phyloP scores from a whole-genome alignment of 1,140 invertebrate genomes.

The Calliopsis andreniformis region DNA sequence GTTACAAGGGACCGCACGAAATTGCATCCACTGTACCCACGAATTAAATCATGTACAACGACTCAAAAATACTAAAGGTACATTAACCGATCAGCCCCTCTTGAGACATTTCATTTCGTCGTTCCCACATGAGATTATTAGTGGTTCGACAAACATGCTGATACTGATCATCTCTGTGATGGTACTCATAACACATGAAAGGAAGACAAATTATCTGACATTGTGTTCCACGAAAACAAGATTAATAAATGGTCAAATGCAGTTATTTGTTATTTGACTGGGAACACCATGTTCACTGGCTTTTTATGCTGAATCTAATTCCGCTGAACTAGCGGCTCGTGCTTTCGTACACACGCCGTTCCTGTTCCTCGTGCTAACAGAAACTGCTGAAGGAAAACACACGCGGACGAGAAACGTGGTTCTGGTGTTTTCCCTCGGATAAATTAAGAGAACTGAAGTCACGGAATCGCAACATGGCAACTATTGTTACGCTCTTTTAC shows the following conservation, averaged over 20 bases:
- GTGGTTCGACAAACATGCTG: not conserved
- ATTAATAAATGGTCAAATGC: not conserved
- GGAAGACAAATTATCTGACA: not conserved
- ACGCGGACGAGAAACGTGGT: not conserved
- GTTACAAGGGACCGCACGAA: too few species aligned
- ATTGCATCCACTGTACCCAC: too few species aligned
- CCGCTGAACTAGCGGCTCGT: conserved; percentile 6
- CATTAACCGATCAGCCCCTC: too few species aligned
- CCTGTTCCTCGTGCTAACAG: conserved; percentile 6
- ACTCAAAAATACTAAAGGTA: too few species aligned
- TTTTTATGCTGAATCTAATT: conserved; percentile 11
- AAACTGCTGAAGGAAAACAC: conserved; percentile 3
- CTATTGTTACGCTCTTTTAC: not conserved
- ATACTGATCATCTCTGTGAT: not conserved
- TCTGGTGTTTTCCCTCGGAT: not conserved
- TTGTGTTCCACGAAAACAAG: not conserved
- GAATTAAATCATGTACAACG: too few species aligned
- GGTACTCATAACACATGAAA: not conserved
- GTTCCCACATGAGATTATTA: too few species aligned
- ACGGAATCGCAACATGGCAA: not conserved
- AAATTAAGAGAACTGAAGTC: not conserved
- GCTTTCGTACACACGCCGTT: not conserved
- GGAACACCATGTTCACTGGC: not conserved
- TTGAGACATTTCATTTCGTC: too few species aligned
- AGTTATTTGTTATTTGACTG: not conserved